These are phyloP conservation scores for Thinocorus orbignyianus DNA, from an alignment of 2,113 vertebrate genomes.

Conservation along the genomic window DNA sequence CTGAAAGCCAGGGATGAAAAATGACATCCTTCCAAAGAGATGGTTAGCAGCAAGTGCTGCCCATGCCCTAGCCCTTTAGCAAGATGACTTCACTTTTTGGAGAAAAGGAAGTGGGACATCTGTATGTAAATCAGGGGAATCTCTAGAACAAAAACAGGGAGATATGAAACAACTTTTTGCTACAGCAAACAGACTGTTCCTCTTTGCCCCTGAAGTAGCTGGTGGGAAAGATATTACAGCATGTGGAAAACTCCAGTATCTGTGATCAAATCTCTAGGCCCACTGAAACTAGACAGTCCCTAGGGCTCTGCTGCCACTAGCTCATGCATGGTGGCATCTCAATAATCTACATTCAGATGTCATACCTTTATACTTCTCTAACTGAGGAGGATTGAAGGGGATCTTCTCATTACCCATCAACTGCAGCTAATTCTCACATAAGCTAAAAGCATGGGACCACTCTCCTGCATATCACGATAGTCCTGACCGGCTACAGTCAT, in stretches of 20 bases:
- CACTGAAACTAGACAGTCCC: not conserved
- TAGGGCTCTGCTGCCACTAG: not conserved
- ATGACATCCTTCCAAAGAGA: not conserved
- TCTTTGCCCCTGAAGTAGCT: not conserved
- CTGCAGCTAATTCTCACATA: fast-evolving
- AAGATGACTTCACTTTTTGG: not conserved
- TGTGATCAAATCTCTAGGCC: not conserved
- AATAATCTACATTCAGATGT: not conserved
- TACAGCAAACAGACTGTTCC: not conserved
- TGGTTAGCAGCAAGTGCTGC: not conserved
- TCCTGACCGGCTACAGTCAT: not conserved
- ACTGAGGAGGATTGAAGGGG: not conserved
- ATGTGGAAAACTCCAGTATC: not conserved
- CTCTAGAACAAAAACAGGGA: not conserved
- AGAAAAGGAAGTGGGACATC: slow-evolving; percentile 29
- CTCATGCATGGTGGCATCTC: not conserved
- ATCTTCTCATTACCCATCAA: not conserved
- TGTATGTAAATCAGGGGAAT: slow-evolving; percentile 37
- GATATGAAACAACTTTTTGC: not conserved
- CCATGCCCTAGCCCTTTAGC: not conserved
- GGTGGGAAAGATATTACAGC: not conserved
- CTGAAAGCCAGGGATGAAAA: not conserved
- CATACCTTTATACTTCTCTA: not conserved
- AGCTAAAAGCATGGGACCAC: not conserved
- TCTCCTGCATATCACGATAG: not conserved